Base-by-base conservation (phyloP, 2,888 invertebrate species). In the Junonia oenone region DNA sequence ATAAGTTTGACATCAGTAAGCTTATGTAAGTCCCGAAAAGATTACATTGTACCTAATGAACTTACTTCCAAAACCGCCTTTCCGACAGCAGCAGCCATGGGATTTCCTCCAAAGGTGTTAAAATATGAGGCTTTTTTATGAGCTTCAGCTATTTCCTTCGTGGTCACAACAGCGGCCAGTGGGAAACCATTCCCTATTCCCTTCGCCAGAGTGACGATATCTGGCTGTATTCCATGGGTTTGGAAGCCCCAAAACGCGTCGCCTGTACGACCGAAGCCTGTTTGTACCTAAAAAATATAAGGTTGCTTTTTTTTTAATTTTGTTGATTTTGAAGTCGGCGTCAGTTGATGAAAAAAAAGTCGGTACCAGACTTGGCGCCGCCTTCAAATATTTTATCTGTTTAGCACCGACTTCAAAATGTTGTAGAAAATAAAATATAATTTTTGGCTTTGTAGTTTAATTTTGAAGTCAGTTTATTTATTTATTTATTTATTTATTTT, bases 231-330 rank as follows among this genome's bases (percentile, higher is more conserved):
- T 3, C 90, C 96, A 74, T 99, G 98, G 13, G 91, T 91, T 81
- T 99, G 92, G 76, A 99, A 99, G n/a, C 98, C 98, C 99, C 99
- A 99, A 85, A 95, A 99, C 71, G 96, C 92, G 47, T 96, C 96
- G 0, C 99, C 99, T 0, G 97, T 96, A 58, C 99, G 91, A 0
- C 98, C 99, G 75, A 99, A 98, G 2, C 99, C 99, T 0, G 98
- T 97, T 90, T 99, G 99, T 0, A 99, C 97, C 94, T 94, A 63
- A 19, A 40, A 22, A 11, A 38, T n/a, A 33, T n/a, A n/a, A n/a
- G n/a, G n/a, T n/a, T n/a, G n/a, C n/a, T n/a, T n/a, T n/a, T n/a
- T n/a, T n/a, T n/a, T n/a, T n/a, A n/a, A n/a, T n/a, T n/a, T n/a
- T n/a, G n/a, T n/a, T n/a, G n/a, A n/a, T n/a, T n/a, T n/a, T n/a